Evolutionary conservation across 2,113 vertebrate species (phyloP).

Genomic region (Engystomops pustulosus): DNA sequence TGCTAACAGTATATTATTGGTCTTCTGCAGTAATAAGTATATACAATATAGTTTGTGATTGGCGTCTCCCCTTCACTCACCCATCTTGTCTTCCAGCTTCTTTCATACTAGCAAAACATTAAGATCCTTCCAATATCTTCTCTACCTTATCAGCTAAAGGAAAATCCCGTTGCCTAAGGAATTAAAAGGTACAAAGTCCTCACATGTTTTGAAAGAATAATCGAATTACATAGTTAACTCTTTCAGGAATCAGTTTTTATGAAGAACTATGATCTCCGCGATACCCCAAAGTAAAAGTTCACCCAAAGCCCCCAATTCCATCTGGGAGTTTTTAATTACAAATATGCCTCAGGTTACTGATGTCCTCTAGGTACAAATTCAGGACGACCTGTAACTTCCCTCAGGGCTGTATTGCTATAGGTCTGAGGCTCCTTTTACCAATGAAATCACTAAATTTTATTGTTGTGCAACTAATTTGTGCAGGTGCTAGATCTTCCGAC

Average conservation of each 20-base stretch:
- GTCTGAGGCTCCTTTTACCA: no score
- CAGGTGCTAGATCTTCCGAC: no score
- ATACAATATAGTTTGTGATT: background rate
- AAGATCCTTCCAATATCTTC: background rate
- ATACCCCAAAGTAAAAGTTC: no score
- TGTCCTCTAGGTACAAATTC: no score
- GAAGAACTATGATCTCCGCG: no score
- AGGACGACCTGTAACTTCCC: no score
- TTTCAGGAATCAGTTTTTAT: background rate
- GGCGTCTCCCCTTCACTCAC: conserved; percentile 14
- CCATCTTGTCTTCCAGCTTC: conserved; percentile 30
- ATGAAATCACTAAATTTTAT: no score
- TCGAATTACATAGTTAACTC: background rate
- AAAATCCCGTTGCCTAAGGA: background rate
- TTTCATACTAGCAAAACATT: background rate
- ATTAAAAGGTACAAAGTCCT: conserved; percentile 38
- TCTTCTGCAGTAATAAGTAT: background rate
- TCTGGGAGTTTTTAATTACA: no score
- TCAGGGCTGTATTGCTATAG: no score
- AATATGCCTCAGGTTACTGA: no score
- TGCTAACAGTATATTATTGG: background rate
- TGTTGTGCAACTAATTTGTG: no score
- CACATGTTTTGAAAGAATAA: background rate
- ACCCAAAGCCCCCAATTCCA: no score
- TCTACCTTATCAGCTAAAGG: conserved; percentile 12